Evolutionary conservation across 2,797 vertebrate genomes (phyloP).

Genomic region (Pogonophryne albipinna): DNA sequence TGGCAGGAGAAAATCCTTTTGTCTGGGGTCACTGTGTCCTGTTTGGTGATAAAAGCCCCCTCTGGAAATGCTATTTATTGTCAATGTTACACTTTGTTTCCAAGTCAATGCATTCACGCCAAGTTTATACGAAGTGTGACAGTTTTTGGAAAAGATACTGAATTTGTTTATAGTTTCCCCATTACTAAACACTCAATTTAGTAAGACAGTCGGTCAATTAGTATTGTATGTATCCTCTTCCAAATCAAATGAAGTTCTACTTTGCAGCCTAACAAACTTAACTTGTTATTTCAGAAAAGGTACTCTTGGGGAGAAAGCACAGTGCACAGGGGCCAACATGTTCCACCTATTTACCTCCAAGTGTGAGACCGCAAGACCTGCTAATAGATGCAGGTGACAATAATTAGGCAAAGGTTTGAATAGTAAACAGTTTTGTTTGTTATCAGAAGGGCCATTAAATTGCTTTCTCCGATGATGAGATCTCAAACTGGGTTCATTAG

Average conservation of each 20-base stretch:
- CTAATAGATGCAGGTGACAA: conserved; percentile 26
- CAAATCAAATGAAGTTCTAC: neutral
- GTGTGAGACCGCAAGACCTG: neutral
- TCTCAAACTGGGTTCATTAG: conserved; percentile 46
- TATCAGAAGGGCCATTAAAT: conserved; percentile 36
- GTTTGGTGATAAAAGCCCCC: conserved; percentile 32
- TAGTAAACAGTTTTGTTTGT: conserved; percentile 44
- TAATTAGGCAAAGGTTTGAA: conserved; percentile 14
- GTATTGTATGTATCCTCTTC: neutral
- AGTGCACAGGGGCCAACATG: neutral
- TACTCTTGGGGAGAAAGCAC: neutral
- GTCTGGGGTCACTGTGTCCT: conserved; percentile 57
- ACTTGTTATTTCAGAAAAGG: neutral
- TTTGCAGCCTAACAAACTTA: neutral
- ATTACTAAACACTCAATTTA: neutral
- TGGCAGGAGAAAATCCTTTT: conserved; percentile 48
- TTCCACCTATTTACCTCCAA: neutral
- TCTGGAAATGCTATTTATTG: conserved; percentile 21
- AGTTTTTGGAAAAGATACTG: neutral
- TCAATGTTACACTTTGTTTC: conserved; percentile 32
- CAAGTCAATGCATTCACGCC: conserved; percentile 5
- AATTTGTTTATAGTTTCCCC: neutral
- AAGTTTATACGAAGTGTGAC: conserved; percentile 11
- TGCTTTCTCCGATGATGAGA: conserved; percentile 29
- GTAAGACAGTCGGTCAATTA: neutral